Conservation (phyloP, 2,888 invertebrate genomes). For the Philopedon plagiatum region DNA sequence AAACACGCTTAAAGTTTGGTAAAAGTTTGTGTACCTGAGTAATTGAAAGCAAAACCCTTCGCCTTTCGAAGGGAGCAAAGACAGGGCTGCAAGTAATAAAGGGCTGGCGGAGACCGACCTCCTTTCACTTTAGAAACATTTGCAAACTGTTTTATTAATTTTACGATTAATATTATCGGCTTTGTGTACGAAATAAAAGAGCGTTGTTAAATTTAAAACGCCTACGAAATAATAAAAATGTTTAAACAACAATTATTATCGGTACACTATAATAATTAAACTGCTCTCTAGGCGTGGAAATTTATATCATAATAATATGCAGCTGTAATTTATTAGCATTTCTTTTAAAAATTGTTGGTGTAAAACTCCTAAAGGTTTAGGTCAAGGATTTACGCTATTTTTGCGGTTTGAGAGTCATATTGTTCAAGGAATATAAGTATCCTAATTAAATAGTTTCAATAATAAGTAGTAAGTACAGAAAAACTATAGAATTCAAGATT, state of each 20-base stretch:
- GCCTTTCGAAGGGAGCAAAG: not conserved
- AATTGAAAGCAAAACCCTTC: not conserved
- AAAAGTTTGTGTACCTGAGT: not conserved
- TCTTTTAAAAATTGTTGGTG: not conserved
- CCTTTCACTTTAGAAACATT: not conserved
- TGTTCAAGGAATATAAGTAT: too few relatives aligned
- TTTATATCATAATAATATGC: not conserved
- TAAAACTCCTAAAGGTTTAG: not conserved
- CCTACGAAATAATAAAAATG: slow-evolving; percentile 11
- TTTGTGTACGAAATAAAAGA: slow-evolving; percentile 2
- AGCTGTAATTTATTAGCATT: not conserved
- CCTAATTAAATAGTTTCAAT: too few relatives aligned
- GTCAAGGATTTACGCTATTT: not conserved
- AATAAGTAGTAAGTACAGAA: too few relatives aligned
- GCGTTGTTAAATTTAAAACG: slow-evolving; percentile 6
- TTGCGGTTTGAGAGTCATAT: not conserved
- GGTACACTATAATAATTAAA: not conserved
- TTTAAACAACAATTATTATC: slow-evolving; percentile 12
- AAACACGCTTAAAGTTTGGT: not conserved
- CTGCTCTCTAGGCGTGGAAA: not conserved
- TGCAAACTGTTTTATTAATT: not conserved
- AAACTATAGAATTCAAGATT: too few relatives aligned
- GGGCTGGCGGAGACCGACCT: not conserved
- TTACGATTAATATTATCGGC: not conserved
- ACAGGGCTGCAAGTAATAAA: slow-evolving; percentile 4